Base-by-base conservation (phyloP, 2,113 vertebrate species). In the Hemiprocne comata region DNA sequence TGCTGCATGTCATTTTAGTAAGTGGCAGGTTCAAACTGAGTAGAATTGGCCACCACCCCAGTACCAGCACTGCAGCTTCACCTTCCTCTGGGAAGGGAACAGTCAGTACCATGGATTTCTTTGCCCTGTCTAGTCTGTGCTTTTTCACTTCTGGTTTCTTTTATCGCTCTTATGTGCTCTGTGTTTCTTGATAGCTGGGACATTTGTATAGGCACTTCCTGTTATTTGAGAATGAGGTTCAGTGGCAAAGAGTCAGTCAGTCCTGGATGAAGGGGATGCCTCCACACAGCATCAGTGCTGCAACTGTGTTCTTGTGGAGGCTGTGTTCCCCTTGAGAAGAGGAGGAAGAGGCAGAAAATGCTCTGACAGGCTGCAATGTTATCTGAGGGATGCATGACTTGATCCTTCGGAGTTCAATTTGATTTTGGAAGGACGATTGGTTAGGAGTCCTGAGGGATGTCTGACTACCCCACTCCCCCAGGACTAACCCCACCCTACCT, bases 1-100 rank as follows among this genome's bases (percentile, higher is more conserved):
- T 2, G 2, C 34, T 29, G 17, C 1, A 0, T 50, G 11, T 42
- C 1, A 2, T 57, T 50, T 3, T 36, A 40, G 36, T 2, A 10
- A 44, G 72, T 1, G 1, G 11, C 58, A 44, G 80, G 16, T 5
- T 66, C 44, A 65, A 74, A 12, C 5, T 16, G 24, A 53, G 42
- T 4, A 74, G 29, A 18, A 13, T 23, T 40, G 1, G 0, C 19
- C 57, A 54, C 12, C 7, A 17, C 16, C 15, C 25, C 67, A 36
- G 34, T 46, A 51, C 7, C 11, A 18, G 40, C 21, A 21, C 21
- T 23, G 34, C 0, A 0, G 9, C 10, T 40, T 54, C 34, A 17
- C 20, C 10, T 5, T 23, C 21, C 17, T 58, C 11, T 34, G 46
- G 38, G 8, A 13, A 2, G 13, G 31, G 48, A 79, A 28, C 12